These are phyloP conservation scores for Volucella zonaria DNA, from an alignment of 2,888 invertebrate genomes.

Conservation along the genomic window DNA sequence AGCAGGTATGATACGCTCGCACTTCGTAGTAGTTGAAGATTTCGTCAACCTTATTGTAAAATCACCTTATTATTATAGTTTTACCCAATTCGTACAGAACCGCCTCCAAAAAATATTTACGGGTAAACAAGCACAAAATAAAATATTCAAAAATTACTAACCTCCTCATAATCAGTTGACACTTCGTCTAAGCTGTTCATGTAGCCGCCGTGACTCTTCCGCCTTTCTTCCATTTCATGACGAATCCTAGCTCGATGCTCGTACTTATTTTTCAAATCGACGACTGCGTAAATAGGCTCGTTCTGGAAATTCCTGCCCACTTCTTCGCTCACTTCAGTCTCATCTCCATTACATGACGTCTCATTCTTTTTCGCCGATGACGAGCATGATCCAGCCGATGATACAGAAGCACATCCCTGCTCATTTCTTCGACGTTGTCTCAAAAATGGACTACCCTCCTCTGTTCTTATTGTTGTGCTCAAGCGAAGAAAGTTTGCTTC, in stretches of 20 bases:
- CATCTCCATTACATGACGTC: slow-evolving; percentile 40
- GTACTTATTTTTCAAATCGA: slow-evolving; percentile 79
- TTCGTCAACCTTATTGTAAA: too few relatives aligned
- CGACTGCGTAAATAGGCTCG: slow-evolving; percentile 79
- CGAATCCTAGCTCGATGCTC: slow-evolving; percentile 76
- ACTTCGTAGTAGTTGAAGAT: too few relatives aligned
- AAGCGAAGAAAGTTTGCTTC: slow-evolving; percentile 59
- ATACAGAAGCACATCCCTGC: slow-evolving; percentile 38
- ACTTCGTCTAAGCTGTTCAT: slow-evolving; percentile 75
- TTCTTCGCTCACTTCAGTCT: slow-evolving; percentile 40
- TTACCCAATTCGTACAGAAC: too few relatives aligned
- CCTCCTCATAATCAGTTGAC: slow-evolving; percentile 76
- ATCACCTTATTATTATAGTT: too few relatives aligned
- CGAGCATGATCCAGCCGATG: slow-evolving; percentile 44
- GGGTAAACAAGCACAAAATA: not conserved
- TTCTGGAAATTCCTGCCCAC: slow-evolving; percentile 12
- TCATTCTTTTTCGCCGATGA: slow-evolving; percentile 52
- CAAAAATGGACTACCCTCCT: slow-evolving; percentile 46
- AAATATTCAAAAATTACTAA: slow-evolving; percentile 44
- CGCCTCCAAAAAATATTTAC: not conserved
- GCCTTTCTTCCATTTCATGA: slow-evolving; percentile 70
- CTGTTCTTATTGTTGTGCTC: slow-evolving; percentile 53
- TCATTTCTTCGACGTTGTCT: slow-evolving; percentile 40
- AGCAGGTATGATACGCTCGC: too few relatives aligned
- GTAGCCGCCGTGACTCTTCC: slow-evolving; percentile 65